Base-by-base conservation (phyloP, 2,797 vertebrate genomes). In the Orientallactaga sibirica region DNA sequence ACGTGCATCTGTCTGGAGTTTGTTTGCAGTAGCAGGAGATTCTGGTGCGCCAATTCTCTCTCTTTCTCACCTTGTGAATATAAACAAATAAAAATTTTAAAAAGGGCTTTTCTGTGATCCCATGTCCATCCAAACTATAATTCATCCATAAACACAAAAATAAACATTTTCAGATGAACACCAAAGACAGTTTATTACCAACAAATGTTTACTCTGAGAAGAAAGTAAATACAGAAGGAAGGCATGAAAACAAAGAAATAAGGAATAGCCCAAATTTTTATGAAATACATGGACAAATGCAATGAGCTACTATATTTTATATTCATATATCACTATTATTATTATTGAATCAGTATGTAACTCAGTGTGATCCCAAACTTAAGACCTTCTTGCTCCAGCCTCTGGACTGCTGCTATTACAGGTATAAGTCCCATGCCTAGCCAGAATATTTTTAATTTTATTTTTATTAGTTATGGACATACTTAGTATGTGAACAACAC, bases 71-170 rank as follows among this genome's bases (percentile, higher is more conserved):
- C 48, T 48, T 48, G 48, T 48, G 48, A 48, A 8, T 48, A 48
- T 48, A 48, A 48, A 48, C 48, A 7, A 48, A 48, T 48, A 48
- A 48, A 48, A 48, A 8, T 48, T 48, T 16, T 62, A 4, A 20
- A 43, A 64, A 1, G 3, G 7, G 3, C 29, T 62, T 68, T 20
- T 18, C 70, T 58, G 37, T 11, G 18, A 71, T 85, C 78, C 81
- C 75, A 33, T 79, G 76, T 62, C 90, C n/a, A 96, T n/a, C 71
- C 43, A 73, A 94, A 79, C 61, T 92, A 27, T 68, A 79, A 55
- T 8, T 71, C 14, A 55, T 25, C 74, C n/a, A 48, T 33, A 86
- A 79, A 83, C 43, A 76, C 25, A 70, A 90, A 92, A 75, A n/a
- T 11, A 62, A 52, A 16, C 12, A 33, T 80, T 74, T 80, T 79